A percentile compares a stretch with the other conserved stretches of the same genome.
Evolutionary conservation across 2,113 vertebrate genomes (phyloP).

Genomic region (Gymnorhina tibicen): DNA sequence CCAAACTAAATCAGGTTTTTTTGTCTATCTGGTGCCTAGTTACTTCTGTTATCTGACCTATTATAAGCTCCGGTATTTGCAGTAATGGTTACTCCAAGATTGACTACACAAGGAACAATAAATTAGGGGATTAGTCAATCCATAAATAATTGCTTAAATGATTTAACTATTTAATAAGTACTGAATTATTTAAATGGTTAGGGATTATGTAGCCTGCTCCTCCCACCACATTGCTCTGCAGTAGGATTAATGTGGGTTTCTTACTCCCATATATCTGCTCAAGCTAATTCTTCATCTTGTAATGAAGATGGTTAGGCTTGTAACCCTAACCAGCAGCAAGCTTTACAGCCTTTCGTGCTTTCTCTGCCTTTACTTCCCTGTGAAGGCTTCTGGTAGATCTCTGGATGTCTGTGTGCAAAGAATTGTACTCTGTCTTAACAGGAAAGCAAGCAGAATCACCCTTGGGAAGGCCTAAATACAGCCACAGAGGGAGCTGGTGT

Average conservation of each 20-base stretch:
- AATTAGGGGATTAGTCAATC: background rate
- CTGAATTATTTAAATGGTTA: conserved; percentile 16
- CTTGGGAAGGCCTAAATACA: background rate
- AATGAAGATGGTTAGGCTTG: too few species aligned
- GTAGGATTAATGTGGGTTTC: background rate
- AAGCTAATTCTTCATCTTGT: background rate
- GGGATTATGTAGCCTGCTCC: background rate
- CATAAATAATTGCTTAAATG: conserved; percentile 13
- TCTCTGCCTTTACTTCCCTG: background rate
- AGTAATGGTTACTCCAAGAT: background rate
- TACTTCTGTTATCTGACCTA: background rate
- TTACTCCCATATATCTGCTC: background rate
- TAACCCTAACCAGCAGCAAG: background rate
- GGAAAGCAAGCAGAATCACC: background rate
- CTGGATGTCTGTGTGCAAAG: background rate
- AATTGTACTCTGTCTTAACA: background rate
- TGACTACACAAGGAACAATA: background rate
- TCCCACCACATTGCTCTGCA: background rate
- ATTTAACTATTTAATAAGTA: conserved; percentile 15
- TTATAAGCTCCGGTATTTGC: background rate
- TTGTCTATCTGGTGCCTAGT: background rate
- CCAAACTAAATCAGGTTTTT: background rate
- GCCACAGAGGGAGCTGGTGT: background rate
- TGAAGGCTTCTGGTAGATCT: background rate
- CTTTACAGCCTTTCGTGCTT: background rate